Conservation (phyloP, 2,888 invertebrate genomes). For the Caenorhabditis imperialis region DNA sequence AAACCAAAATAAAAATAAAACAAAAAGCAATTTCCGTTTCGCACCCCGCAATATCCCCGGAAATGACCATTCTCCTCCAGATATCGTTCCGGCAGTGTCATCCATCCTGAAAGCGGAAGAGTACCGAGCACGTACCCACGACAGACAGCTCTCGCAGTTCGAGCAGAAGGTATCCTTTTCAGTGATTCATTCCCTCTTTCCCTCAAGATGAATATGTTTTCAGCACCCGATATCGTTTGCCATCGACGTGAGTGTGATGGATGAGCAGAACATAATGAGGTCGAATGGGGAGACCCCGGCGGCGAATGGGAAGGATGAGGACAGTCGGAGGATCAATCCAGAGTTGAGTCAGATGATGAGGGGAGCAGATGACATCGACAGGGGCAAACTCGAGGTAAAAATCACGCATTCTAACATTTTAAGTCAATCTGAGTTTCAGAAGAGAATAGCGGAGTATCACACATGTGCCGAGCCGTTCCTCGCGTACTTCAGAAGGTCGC, state of each 20-base stretch:
- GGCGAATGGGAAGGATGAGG: no score
- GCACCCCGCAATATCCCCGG: background rate
- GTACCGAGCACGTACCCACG: slow-evolving; percentile 42
- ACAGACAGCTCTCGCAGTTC: slow-evolving; percentile 52
- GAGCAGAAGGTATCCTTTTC: slow-evolving; percentile 48
- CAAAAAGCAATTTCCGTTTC: slow-evolving; percentile 25
- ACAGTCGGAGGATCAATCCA: slow-evolving; percentile 24
- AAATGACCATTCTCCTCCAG: slow-evolving; percentile 47
- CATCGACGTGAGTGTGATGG: slow-evolving; percentile 66
- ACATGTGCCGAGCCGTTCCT: slow-evolving; percentile 73
- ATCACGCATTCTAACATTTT: background rate
- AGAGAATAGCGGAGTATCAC: slow-evolving; percentile 72
- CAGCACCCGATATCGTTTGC: slow-evolving; percentile 71
- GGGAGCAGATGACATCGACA: slow-evolving; percentile 76
- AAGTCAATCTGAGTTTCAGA: slow-evolving; percentile 58
- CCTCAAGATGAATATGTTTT: slow-evolving; percentile 24
- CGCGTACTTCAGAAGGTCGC: slow-evolving; percentile 68
- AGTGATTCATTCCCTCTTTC: no score
- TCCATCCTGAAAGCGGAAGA: slow-evolving; percentile 58
- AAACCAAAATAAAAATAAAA: slow-evolving; percentile 10
- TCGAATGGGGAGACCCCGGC: slow-evolving; percentile 28
- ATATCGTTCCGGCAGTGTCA: slow-evolving; percentile 60
- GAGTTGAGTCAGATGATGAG: slow-evolving; percentile 71
- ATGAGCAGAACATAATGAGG: slow-evolving; percentile 56
- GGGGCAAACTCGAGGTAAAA: slow-evolving; percentile 70